Evolutionary conservation across 1,140 invertebrate species (phyloP), one percentile per base, ranked within the genome.

Genomic region (Drosophila prosaltans): DNA sequence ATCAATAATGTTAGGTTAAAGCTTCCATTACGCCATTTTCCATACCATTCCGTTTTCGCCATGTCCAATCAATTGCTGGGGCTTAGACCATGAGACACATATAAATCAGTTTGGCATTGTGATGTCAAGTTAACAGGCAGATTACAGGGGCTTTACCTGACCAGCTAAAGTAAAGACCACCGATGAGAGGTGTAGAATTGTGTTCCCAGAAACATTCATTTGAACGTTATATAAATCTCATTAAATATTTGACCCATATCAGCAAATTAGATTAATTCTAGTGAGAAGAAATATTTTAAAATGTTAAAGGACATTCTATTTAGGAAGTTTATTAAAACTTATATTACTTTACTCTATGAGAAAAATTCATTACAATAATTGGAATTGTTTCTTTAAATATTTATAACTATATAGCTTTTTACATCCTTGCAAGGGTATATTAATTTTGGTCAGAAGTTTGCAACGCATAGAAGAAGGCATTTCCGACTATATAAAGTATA

Each of bases 41-140:
- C 45, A 51, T 61, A 5, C 64, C 57, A 54, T 76, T 60, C 8
- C 60, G 39, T 68, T 74, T 16, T 66, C 74, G 76, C 69, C 74
- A 69, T 65, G 73, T 60, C 65, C 48, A 76, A 51, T 77, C 74
- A 76, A 70, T 77, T 62, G 72, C 73, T 32, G 67, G 67, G 74
- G 55, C 74, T 78, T 78, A 78, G 74, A 28, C 16, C 45, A 41
- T 39, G 62, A 58, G 62, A 78, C 68, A 77, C 68, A 71, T 54
- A 78, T 78, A 78, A 78, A 78, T 78, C 75, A 78, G 75, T 78
- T 78, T 72, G 43, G 74, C 68, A 78, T 78, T 69, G 69, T 72
- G 62, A 78, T 78, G 75, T 78, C 75, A 78, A 78, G 74, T 78
- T 78, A 78, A 78, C 75, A 78, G 73, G 74, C 74, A 59, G 74